Evolutionary conservation across 2,888 invertebrate genomes (phyloP), one percentile per base, ranked within the genome.

Genomic region (Harmothoe impar): DNA sequence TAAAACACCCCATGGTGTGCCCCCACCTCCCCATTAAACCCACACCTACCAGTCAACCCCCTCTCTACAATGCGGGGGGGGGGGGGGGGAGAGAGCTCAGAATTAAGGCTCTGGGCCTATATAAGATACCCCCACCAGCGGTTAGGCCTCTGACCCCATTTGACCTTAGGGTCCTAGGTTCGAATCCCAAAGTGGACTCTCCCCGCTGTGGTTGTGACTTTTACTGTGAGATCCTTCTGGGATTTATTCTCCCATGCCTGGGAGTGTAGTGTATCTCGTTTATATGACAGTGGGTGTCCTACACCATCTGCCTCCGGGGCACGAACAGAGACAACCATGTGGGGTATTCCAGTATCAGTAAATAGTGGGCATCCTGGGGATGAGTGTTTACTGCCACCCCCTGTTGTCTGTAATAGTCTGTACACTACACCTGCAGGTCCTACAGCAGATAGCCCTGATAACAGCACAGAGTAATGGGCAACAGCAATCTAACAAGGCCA

Each of bases 1-100:
- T 62, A 62, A 62, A 62, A 62, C 62, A 62, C 62, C 62, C 62
- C 62, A 62, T 62, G 62, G 62, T n/a, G 62, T n/a, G 62, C 62
- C 20, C n/a, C 62, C n/a, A 62, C 62, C 62, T 62, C 62, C 62
- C 62, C 62, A 62, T 20, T 20, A 62, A 62, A 62, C 62, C 62
- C 62, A 62, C 62, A 62, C 62, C 43, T 62, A n/a, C 62, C 62
- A 43, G 43, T 43, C 43, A 43, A 43, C 43, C 43, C 10, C 43
- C 10, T 43, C 43, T 43, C 43, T 43, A 43, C 43, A 43, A 43
- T 43, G 43, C n/a, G n/a, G n/a, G n/a, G n/a, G n/a, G n/a, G n/a
- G n/a, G n/a, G n/a, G n/a, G n/a, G 10, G 43, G 43, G 43, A 43
- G 43, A 43, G 5, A 43, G 43, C 43, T 43, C 5, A 43, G 43